A percentile compares a stretch with the other conserved stretches of the same genome.
Conservation (phyloP, 2,888 invertebrate genomes). For the Thymelicus sylvestris region DNA sequence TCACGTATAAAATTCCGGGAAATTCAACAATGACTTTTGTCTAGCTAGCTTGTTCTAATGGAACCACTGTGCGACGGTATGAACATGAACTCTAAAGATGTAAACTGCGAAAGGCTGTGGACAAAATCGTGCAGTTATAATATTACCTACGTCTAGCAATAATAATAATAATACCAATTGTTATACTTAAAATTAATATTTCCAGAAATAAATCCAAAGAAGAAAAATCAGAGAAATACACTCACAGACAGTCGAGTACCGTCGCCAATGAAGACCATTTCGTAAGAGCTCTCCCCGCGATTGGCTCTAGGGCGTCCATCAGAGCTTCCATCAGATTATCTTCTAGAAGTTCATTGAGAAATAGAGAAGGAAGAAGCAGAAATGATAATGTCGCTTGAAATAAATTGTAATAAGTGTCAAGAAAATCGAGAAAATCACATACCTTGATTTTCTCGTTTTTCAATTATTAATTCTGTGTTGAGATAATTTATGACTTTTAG, state of each 20-base stretch:
- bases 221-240: conserved; percentile 61
- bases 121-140: too few species aligned
- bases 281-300: conserved; percentile 63
- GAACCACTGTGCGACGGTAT: too few species aligned
- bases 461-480: not conserved
- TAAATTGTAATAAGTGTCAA: too few species aligned
- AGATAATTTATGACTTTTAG: too few species aligned
- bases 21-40: too few species aligned
- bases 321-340: conserved; percentile 71
- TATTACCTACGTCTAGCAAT: too few species aligned
- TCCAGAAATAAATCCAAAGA: conserved; percentile 58
- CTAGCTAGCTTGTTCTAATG: too few species aligned
- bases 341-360: conserved; percentile 48
- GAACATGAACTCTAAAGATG: too few species aligned
- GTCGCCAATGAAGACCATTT: conserved; percentile 57
- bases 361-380: conserved; percentile 42
- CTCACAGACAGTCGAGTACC: conserved; percentile 53
- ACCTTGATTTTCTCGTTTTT: not conserved
- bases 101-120: too few species aligned
- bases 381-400: conserved; percentile 38
- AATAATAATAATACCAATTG: too few species aligned
- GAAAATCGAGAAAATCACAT: too few species aligned
- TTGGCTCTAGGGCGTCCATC: conserved; percentile 69
- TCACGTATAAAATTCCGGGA: too few species aligned
- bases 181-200: conserved; percentile 5